These are phyloP conservation scores for Eulithis prunata DNA, from an alignment of 2,888 invertebrate genomes.

Conservation along the genomic window DNA sequence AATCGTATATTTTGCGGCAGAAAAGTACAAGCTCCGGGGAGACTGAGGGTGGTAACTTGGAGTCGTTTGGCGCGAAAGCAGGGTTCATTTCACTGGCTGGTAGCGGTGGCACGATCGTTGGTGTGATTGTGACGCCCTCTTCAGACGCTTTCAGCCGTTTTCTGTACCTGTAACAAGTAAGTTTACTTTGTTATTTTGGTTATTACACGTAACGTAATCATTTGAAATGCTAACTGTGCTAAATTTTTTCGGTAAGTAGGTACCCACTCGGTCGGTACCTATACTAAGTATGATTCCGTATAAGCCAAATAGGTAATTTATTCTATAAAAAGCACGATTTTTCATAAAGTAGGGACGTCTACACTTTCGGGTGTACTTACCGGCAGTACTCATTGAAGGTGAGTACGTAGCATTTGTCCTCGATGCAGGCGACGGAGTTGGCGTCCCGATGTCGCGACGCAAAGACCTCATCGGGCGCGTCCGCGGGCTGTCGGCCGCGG, in stretches of 20 bases:
- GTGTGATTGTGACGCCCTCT: conserved; percentile 88
- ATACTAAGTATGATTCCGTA: too few relatives aligned
- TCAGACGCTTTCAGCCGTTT: conserved; percentile 91
- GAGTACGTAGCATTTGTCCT: conserved; percentile 98
- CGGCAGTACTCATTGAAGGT: conserved; percentile 98
- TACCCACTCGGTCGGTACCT: too few relatives aligned
- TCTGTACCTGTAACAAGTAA: conserved; percentile 87
- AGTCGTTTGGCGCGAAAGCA: conserved; percentile 76
- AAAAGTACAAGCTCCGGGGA: conserved; percentile 95
- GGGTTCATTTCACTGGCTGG: conserved; percentile 85
- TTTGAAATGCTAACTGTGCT: too few relatives aligned
- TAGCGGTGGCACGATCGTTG: conserved; percentile 89
- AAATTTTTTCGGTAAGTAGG: too few relatives aligned
- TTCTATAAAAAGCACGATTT: too few relatives aligned
- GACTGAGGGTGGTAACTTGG: conserved; percentile 85
- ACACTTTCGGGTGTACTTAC: conserved; percentile 70
- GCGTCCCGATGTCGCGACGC: conserved; percentile 98
- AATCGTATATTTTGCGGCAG: conserved; percentile 97
- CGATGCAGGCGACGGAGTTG: conserved; percentile 98
- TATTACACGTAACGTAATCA: neutral
- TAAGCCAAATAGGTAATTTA: too few relatives aligned
- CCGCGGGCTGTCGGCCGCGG: conserved; percentile 90
- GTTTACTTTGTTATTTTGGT: neutral
- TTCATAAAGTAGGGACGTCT: too few relatives aligned
- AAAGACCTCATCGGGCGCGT: conserved; percentile 96